Conservation (phyloP, 2,797 vertebrate genomes). For the Buceros bicornis region DNA sequence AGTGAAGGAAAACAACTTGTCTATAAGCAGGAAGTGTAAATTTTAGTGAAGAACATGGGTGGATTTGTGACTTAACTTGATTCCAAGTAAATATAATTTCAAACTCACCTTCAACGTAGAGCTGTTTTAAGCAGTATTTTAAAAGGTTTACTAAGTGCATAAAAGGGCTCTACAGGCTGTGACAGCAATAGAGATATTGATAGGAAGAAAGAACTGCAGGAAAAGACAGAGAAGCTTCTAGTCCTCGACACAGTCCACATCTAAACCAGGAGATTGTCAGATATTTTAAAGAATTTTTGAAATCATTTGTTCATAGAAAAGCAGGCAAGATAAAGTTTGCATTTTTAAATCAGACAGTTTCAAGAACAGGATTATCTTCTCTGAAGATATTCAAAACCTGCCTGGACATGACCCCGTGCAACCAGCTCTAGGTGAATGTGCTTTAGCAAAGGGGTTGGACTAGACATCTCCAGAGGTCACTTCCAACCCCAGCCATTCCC, state of each 20-base stretch:
- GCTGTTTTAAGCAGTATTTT: background rate
- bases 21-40: background rate
- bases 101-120: background rate
- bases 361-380: background rate
- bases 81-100: background rate
- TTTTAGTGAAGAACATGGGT: background rate
- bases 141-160: background rate
- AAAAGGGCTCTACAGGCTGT: background rate
- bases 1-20: background rate
- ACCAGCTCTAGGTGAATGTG: too few species aligned
- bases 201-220: background rate
- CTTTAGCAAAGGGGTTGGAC: too few species aligned
- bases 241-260: background rate
- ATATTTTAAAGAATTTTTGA: background rate
- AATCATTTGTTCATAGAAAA: background rate
- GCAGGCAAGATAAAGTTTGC: background rate
- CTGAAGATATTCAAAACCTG: too few species aligned
- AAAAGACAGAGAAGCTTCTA: background rate
- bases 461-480: too few species aligned
- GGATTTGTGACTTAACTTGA: background rate
- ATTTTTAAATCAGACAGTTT: background rate
- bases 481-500: too few species aligned
- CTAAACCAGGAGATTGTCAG: background rate
- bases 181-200: background rate
- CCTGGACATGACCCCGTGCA: too few species aligned